Percentiles rank a stretch among this genome's conserved stretches.
phyloP scores from a whole-genome alignment of 1,140 invertebrate species.

The Drosophila melanica region DNA sequence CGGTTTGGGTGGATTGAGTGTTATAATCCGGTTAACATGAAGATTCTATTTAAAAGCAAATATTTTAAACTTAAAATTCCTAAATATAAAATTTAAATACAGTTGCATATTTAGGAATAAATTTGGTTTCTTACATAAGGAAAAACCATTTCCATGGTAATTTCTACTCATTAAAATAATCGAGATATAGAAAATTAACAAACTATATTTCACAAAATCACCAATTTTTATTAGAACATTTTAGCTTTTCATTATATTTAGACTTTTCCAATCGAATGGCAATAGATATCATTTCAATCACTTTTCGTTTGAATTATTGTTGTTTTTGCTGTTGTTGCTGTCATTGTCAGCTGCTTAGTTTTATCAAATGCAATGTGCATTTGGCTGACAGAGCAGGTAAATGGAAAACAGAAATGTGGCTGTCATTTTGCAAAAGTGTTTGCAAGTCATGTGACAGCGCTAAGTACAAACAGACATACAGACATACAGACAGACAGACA shows the following conservation, averaged over 20 bases:
- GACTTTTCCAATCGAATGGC: slow-evolving; percentile 3
- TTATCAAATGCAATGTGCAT: slow-evolving; percentile 29
- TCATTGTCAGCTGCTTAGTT: slow-evolving; percentile 11
- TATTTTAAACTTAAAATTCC: too few relatives aligned
- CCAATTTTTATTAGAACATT: background rate
- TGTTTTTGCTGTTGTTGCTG: slow-evolving; percentile 6
- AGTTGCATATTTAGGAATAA: too few relatives aligned
- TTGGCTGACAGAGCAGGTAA: slow-evolving; percentile 31
- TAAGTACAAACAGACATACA: background rate
- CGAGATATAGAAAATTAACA: background rate
- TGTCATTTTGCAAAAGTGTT: slow-evolving; percentile 31
- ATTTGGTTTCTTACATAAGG: too few relatives aligned
- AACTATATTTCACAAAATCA: background rate
- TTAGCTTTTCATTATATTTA: background rate
- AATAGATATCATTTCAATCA: slow-evolving; percentile 19
- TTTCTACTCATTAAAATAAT: too few relatives aligned
- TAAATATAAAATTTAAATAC: too few relatives aligned
- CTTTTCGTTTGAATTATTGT: slow-evolving; percentile 3
- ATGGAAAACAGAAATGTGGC: slow-evolving; percentile 31
- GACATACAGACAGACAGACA: background rate
- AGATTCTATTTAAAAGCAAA: too few relatives aligned
- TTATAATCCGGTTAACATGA: too few relatives aligned
- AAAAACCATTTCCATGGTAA: too few relatives aligned
- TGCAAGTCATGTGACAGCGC: slow-evolving; percentile 20
- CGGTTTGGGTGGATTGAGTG: too few relatives aligned